These are phyloP conservation scores for Montipora cactus DNA, from an alignment of 64 coral and sea anemone species.

Conservation along the genomic window DNA sequence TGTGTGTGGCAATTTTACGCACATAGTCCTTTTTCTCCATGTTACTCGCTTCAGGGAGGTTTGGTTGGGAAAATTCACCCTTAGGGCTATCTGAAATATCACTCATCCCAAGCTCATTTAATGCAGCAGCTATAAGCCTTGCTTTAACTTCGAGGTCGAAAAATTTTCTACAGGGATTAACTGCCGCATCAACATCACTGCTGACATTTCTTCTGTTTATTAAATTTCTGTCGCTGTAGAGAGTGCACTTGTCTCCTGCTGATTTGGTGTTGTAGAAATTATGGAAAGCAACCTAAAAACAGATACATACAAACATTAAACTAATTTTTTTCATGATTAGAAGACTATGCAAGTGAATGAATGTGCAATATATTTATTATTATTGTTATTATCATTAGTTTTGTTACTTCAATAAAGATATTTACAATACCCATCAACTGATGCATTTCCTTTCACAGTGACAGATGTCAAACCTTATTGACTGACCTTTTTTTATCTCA, in stretches of 20 bases:
- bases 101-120: constrained; percentile 67
- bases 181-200: constrained; percentile 54
- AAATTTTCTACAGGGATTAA: constrained; percentile 58
- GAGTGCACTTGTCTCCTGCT: constrained; percentile 72
- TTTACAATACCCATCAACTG: neutral
- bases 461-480: constrained; percentile 4
- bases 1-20: constrained; percentile 47
- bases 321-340: neutral
- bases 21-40: constrained; percentile 38
- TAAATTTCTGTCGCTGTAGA: constrained; percentile 70
- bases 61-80: constrained; percentile 1
- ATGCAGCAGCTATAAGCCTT: constrained; percentile 71
- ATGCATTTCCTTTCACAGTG: constrained; percentile 12
- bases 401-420: neutral
- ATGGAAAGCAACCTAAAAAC: constrained; percentile 32
- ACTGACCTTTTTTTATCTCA: constrained; percentile 11
- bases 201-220: constrained; percentile 79
- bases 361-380: neutral
- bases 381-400: neutral
- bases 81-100: constrained; percentile 17
- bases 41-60: constrained; percentile 12
- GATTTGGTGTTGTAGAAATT: constrained; percentile 65
- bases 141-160: constrained; percentile 68
- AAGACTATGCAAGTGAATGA: neutral
- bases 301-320: neutral